A percentile compares a stretch with the other conserved stretches of the same genome.
Evolutionary conservation across 2,888 invertebrate species (phyloP).

Genomic region (Netelia inedita): DNA sequence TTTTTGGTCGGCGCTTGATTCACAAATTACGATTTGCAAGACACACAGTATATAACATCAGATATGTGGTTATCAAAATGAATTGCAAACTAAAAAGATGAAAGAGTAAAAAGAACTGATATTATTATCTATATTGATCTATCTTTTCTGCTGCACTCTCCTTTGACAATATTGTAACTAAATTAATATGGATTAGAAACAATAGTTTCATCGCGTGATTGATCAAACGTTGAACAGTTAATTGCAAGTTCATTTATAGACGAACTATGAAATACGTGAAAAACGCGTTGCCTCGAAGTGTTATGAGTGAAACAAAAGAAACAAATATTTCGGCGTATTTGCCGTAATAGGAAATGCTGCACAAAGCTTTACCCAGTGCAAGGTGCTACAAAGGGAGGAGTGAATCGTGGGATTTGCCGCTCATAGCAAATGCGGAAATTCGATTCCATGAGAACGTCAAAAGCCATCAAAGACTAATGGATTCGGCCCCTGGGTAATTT

Average conservation of each 20-base stretch:
- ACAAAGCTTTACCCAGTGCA: not conserved
- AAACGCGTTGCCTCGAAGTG: slow-evolving; percentile 17
- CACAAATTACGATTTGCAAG: too few relatives aligned
- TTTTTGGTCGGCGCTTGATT: too few relatives aligned
- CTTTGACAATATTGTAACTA: too few relatives aligned
- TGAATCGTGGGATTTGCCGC: not conserved
- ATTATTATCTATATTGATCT: too few relatives aligned
- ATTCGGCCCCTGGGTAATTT: slow-evolving; percentile 58
- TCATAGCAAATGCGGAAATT: slow-evolving; percentile 47
- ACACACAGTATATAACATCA: too few relatives aligned
- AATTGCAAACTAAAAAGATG: too few relatives aligned
- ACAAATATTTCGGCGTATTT: slow-evolving; percentile 13
- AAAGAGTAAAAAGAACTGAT: too few relatives aligned
- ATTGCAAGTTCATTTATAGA: not conserved
- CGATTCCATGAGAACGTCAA: slow-evolving; percentile 49
- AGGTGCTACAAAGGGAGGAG: not conserved
- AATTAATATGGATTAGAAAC: too few relatives aligned
- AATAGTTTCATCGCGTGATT: too few relatives aligned
- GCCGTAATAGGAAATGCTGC: slow-evolving; percentile 1
- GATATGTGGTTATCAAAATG: too few relatives aligned
- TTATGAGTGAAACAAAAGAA: slow-evolving; percentile 9
- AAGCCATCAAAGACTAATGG: slow-evolving; percentile 61
- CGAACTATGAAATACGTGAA: not conserved
- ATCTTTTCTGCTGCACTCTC: too few relatives aligned
- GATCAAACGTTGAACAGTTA: not conserved